phyloP scores from a whole-genome alignment of 2,113 vertebrate genomes.

The Phylloscopus trochiloides region DNA sequence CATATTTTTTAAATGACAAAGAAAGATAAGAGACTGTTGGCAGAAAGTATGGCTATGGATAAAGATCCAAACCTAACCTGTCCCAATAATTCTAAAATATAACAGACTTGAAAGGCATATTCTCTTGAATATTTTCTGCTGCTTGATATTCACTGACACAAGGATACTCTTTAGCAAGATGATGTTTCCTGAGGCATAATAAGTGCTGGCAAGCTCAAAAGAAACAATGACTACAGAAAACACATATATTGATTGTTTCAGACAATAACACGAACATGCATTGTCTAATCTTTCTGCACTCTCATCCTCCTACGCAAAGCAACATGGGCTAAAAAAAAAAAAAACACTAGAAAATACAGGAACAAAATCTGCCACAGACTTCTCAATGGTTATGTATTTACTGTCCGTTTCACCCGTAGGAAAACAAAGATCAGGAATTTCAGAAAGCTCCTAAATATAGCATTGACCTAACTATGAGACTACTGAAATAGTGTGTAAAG shows the following conservation, averaged over 20 bases:
- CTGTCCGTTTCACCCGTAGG: neutral
- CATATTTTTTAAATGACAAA: neutral
- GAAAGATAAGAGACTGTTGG: neutral
- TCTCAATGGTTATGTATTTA: neutral
- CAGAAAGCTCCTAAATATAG: neutral
- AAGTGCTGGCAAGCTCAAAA: conserved; percentile 2
- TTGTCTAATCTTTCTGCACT: neutral
- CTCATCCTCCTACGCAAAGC: neutral
- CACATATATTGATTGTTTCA: neutral
- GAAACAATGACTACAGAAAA: neutral
- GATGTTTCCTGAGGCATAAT: conserved; percentile 7
- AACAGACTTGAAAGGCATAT: conserved; percentile 10
- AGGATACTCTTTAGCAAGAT: neutral
- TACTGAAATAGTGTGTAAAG: neutral
- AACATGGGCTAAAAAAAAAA: neutral
- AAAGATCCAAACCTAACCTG: conserved; percentile 2
- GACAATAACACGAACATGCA: neutral
- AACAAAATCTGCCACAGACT: neutral
- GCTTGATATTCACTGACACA: conserved; percentile 7
- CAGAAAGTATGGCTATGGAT: neutral
- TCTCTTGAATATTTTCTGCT: neutral
- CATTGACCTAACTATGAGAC: neutral
- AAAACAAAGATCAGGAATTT: neutral
- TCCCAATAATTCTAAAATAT: neutral
- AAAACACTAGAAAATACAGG: neutral